phyloP scores from a whole-genome alignment of 2,113 vertebrate genomes.

The Spea multiplicata region DNA sequence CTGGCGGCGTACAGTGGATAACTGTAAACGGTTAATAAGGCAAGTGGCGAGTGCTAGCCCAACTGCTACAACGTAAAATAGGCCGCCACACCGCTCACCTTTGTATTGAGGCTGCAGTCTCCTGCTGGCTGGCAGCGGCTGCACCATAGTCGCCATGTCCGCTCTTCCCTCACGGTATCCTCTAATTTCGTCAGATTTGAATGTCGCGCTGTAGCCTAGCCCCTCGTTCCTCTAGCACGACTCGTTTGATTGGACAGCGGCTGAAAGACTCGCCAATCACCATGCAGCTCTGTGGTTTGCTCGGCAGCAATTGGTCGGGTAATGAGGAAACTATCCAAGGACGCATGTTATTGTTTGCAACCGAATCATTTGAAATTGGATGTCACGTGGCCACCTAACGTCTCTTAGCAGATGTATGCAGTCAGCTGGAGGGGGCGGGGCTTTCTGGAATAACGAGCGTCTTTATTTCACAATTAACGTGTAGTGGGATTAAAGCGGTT shows the following conservation, averaged over 20 bases:
- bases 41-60: too few species aligned
- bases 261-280: conserved; percentile 60
- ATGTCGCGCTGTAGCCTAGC: conserved; percentile 18
- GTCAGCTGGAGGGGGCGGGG: too few species aligned
- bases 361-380: conserved; percentile 6
- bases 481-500: too few species aligned
- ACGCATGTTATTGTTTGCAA: neutral
- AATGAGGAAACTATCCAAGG: neutral
- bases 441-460: too few species aligned
- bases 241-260: conserved; percentile 38
- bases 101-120: conserved; percentile 44
- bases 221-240: neutral
- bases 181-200: conserved; percentile 43
- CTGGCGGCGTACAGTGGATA: too few species aligned
- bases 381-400: conserved; percentile 1
- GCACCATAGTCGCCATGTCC: accelerated
- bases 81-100: conserved; percentile 51
- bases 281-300: neutral
- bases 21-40: too few species aligned
- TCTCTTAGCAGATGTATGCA: too few species aligned
- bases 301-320: too few species aligned
- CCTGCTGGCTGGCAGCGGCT: conserved; percentile 48
- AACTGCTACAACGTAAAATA: too few species aligned
- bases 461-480: too few species aligned
- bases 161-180: accelerated